Evolutionary conservation across 2,797 vertebrate species (phyloP), one percentile per base, ranked within the genome.

Genomic region (Macropus fuliginosus): DNA sequence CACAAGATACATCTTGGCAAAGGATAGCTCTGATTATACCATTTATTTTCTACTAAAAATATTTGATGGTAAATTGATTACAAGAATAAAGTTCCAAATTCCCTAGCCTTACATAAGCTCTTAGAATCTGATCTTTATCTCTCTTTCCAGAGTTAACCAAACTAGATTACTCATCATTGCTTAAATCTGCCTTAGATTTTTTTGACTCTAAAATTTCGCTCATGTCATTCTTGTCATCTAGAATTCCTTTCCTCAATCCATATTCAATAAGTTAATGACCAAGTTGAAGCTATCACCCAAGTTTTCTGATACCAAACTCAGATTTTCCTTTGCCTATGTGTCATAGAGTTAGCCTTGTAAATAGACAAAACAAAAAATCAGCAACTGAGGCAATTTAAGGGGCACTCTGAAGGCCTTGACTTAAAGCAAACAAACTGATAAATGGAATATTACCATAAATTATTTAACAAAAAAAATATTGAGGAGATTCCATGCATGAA

Each of bases 271-370:
- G 0, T 74, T 74, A n/a, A 74, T 74, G n/a, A 40, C n/a, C 40
- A 81, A 24, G 46, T 10, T 81, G 66, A 81, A 81, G 8, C 18
- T 81, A 21, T 81, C 6, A 46, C 21, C 18, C 66, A 54, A 92
- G 31, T 89, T 95, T 46, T 16, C 1, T 74, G 24, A 12, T 92
- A 34, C 27, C 55, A 55, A 62, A 56, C 34, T 87, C 1, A 27
- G 2, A 92, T 12, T 92, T 31, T 95, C 91, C 46, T 95, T 91
- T 40, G 57, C 91, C 52, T 55, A 34, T 93, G 90, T 74, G 81
- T 74, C 91, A 31, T 54, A 94, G 27, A 18, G 90, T 50, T 50
- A 91, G 91, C 0, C 28, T 56, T 93, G n/a, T 2, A 89, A 89
- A 29, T 56, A 95, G 56, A 1, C 1, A 0, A 12, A 94, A 27